A percentile compares a stretch with the other conserved stretches of the same genome.
These are phyloP conservation scores for Ophion ellenae DNA, from an alignment of 2,888 invertebrate species.

Conservation along the genomic window DNA sequence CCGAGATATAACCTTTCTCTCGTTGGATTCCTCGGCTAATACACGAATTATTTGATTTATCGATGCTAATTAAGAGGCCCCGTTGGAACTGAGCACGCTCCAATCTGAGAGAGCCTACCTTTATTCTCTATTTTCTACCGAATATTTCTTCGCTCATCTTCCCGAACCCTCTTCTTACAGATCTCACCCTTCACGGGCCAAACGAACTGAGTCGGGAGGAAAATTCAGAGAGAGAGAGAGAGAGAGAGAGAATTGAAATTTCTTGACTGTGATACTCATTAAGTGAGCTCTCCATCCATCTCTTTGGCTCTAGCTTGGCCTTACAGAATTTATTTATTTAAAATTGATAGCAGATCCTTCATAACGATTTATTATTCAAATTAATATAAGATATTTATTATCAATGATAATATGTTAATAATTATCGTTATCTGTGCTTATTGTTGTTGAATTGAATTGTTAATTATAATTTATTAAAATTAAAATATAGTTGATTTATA, in stretches of 20 bases:
- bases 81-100: neutral
- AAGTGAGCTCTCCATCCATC: conserved; percentile 33
- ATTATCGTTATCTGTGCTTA: too few species aligned
- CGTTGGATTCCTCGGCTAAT: conserved; percentile 51
- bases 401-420: too few species aligned
- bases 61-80: conserved; percentile 64
- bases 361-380: too few species aligned
- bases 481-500: too few species aligned
- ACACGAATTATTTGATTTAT: conserved; percentile 67
- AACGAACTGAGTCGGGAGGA: conserved; percentile 36
- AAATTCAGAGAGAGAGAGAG: conserved; percentile 9
- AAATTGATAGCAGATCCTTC: too few species aligned
- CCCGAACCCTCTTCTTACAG: neutral
- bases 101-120: conserved; percentile 18
- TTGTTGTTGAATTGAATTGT: too few species aligned
- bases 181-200: conserved; percentile 40
- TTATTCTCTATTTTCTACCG: conserved; percentile 41
- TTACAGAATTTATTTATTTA: too few species aligned
- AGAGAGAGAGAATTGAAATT: conserved; percentile 39
- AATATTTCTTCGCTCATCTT: conserved; percentile 31
- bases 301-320: neutral
- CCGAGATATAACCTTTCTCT: conserved; percentile 40
- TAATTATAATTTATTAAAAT: too few species aligned
- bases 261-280: conserved; percentile 59
- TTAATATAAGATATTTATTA: too few species aligned